Percentiles rank a stretch among this genome's conserved stretches.
These are phyloP conservation scores for Merluccius polli DNA, from an alignment of 2,797 vertebrate genomes.

Conservation along the genomic window DNA sequence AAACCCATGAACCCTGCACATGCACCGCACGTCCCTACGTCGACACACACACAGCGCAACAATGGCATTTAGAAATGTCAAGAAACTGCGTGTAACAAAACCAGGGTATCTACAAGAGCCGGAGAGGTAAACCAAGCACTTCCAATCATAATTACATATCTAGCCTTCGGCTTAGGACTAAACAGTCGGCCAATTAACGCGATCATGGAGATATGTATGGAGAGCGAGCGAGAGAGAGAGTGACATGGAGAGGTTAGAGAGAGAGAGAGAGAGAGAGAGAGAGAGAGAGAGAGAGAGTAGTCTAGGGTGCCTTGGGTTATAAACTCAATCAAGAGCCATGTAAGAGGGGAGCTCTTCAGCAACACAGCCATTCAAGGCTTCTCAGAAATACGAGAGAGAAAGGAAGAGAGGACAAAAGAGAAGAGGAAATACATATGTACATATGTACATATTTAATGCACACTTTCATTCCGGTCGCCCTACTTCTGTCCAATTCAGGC, in stretches of 20 bases:
- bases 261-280: background rate
- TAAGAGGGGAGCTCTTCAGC: background rate
- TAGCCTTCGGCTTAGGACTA: conserved; percentile 31
- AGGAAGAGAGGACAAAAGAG: background rate
- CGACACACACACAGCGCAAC: conserved; percentile 6
- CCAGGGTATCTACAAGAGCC: conserved; percentile 17
- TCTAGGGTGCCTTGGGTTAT: conserved; percentile 10
- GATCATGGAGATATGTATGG: background rate
- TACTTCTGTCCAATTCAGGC: background rate
- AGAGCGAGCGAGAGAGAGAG: conserved; percentile 18
- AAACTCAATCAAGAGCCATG: background rate
- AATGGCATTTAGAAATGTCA: background rate
- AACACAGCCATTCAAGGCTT: background rate
- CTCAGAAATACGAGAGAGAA: background rate
- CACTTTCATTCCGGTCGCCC: background rate
- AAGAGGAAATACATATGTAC: background rate
- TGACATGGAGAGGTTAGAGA: conserved; percentile 10
- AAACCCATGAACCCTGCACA: background rate
- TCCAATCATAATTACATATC: conserved; percentile 27
- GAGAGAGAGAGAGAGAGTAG: background rate
- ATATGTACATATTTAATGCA: background rate
- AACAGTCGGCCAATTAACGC: conserved; percentile 13
- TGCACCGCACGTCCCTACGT: background rate
- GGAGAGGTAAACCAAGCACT: conserved; percentile 34
- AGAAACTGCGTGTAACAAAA: background rate